Evolutionary conservation across 1,140 invertebrate species (phyloP).

Genomic region (Pentalonia nigronervosa): DNA sequence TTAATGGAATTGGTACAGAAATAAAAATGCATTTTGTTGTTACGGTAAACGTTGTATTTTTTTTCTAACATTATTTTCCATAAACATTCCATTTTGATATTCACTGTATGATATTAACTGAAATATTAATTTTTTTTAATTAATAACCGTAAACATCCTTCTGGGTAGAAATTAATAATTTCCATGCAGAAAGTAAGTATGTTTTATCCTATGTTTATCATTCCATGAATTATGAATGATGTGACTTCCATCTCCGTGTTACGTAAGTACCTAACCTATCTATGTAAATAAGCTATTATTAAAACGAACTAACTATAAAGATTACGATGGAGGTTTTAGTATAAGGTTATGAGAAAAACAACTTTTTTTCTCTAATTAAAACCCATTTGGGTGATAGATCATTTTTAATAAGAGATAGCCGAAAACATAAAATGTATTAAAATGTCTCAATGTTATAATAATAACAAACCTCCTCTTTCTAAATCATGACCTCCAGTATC

Average conservation of each 20-base stretch:
- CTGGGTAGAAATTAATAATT: not conserved
- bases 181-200: not conserved
- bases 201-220: not conserved
- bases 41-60: conserved; percentile 20
- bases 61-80: not conserved
- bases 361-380: not conserved
- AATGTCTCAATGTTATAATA: not conserved
- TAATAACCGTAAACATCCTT: not conserved
- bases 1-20: conserved; percentile 50
- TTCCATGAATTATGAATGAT: conserved; percentile 11
- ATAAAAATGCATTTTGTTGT: conserved; percentile 48
- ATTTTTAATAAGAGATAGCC: not conserved
- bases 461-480: not conserved
- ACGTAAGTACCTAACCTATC: not conserved
- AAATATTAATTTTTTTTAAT: not conserved
- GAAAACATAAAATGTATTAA: not conserved
- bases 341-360: not conserved
- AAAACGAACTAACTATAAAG: not conserved
- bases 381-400: not conserved
- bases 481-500: no score
- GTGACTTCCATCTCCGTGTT: not conserved
- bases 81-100: not conserved
- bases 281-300: conserved; percentile 3
- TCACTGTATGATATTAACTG: not conserved
- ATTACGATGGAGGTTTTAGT: not conserved